Conservation (phyloP, 2,888 invertebrate genomes). For the Pyrocoelia pectoralis region DNA sequence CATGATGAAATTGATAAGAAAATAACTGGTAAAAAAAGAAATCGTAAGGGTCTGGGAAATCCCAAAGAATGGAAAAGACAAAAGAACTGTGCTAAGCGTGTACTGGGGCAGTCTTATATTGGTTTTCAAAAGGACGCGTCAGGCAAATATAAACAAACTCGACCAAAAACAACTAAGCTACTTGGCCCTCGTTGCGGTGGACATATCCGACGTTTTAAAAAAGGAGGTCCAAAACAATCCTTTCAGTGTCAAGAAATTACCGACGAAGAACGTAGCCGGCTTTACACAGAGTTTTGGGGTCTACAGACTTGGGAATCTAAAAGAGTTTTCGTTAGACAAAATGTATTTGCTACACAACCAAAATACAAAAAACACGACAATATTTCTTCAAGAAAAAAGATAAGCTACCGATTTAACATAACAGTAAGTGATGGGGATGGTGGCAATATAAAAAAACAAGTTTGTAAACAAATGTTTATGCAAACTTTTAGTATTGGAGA, state of each 20-base stretch:
- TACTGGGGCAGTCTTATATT: constrained; percentile 8
- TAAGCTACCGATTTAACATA: background rate
- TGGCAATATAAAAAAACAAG: constrained; percentile 3
- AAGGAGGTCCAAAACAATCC: background rate
- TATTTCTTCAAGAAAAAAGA: background rate
- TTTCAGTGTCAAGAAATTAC: no score
- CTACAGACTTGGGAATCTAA: background rate
- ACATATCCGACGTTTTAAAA: background rate
- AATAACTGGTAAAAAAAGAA: constrained; percentile 10
- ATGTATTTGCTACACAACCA: background rate
- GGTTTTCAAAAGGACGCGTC: constrained; percentile 12
- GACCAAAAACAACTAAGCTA: background rate
- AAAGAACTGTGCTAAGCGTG: background rate
- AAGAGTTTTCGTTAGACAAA: background rate
- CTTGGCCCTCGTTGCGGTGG: constrained; percentile 3
- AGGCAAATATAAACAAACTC: constrained; percentile 12
- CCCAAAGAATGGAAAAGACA: background rate
- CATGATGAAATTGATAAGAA: constrained; percentile 2
- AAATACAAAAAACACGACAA: constrained; percentile 8
- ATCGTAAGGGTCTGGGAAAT: background rate
- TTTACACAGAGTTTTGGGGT: constrained; percentile 7
- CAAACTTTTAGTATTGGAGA: background rate
- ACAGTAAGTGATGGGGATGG: background rate
- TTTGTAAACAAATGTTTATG: constrained; percentile 12
- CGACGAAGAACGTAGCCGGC: no score